Percentiles rank a stretch among this genome's conserved stretches.
Evolutionary conservation across 2,888 invertebrate genomes (phyloP).

Genomic region (Chymomyza amoena): DNA sequence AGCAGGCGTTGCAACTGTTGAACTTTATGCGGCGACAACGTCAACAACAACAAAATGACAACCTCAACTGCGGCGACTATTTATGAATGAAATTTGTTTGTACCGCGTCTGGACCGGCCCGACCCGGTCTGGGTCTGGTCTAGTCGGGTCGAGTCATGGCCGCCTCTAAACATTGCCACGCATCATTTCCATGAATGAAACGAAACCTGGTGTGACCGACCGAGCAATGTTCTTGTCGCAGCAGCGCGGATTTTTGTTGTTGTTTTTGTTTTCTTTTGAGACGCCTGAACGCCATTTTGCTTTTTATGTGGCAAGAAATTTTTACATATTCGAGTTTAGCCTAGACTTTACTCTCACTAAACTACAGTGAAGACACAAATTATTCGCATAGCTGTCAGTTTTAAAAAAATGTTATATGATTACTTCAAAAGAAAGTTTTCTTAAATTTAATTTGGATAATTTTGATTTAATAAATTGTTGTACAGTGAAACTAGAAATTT

Average conservation of each 20-base stretch:
- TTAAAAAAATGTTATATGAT: too few species aligned
- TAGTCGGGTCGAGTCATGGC: not conserved
- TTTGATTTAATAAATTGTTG: too few species aligned
- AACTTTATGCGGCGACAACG: conserved; percentile 46
- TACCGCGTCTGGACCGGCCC: not conserved
- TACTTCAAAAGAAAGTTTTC: too few species aligned
- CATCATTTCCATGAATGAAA: conserved; percentile 35
- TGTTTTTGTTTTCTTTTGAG: not conserved
- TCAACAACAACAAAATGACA: not conserved
- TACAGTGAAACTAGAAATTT: too few species aligned
- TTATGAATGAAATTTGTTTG: conserved; percentile 66
- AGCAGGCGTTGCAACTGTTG: conserved; percentile 23
- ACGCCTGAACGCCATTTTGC: conserved; percentile 30
- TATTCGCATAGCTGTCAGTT: too few species aligned
- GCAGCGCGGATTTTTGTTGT: not conserved
- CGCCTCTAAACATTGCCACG: not conserved
- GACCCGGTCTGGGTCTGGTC: not conserved
- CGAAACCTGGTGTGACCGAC: conserved; percentile 1
- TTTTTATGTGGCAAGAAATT: conserved; percentile 27
- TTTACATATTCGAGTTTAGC: not conserved
- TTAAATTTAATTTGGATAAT: too few species aligned
- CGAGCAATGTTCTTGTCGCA: not conserved
- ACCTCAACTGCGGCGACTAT: conserved; percentile 20
- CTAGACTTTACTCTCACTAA: not conserved
- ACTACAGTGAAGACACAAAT: too few species aligned